These are phyloP conservation scores for Chelon labrosus DNA, from an alignment of 2,797 vertebrate species.

Conservation along the genomic window DNA sequence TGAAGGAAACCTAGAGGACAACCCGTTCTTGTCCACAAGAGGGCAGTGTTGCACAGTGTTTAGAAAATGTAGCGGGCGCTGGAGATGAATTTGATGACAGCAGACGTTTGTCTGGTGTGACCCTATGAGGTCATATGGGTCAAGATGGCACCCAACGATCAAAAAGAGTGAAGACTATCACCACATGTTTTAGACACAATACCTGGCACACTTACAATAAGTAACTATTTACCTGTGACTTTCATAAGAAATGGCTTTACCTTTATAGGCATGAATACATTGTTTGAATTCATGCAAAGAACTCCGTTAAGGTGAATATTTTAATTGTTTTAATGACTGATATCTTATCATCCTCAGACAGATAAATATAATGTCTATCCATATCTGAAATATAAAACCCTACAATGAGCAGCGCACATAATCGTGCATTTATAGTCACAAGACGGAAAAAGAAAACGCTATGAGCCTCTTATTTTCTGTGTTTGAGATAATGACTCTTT, in stretches of 20 bases:
- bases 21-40: constrained; percentile 67
- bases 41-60: constrained; percentile 73
- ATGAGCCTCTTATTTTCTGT: too few species aligned
- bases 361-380: constrained; percentile 6
- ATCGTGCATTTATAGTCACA: constrained; percentile 6
- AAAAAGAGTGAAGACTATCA: not conserved
- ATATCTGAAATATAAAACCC: constrained; percentile 20
- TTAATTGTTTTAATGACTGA: not conserved
- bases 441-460: too few species aligned
- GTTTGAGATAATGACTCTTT: too few species aligned
- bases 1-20: not conserved
- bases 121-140: constrained; percentile 13
- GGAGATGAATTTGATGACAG: constrained; percentile 21
- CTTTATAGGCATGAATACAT: not conserved
- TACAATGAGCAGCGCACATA: not conserved
- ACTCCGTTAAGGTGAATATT: not conserved
- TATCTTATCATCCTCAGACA: not conserved
- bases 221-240: not conserved
- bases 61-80: constrained; percentile 5
- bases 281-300: not conserved
- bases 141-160: constrained; percentile 3
- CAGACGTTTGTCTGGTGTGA: not conserved
- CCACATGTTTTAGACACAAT: not conserved
- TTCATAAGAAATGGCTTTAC: not conserved
- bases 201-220: not conserved